A percentile compares a stretch with the other conserved stretches of the same genome.
phyloP scores from a whole-genome alignment of 2,797 vertebrate genomes.

The Galaxias olidus region DNA sequence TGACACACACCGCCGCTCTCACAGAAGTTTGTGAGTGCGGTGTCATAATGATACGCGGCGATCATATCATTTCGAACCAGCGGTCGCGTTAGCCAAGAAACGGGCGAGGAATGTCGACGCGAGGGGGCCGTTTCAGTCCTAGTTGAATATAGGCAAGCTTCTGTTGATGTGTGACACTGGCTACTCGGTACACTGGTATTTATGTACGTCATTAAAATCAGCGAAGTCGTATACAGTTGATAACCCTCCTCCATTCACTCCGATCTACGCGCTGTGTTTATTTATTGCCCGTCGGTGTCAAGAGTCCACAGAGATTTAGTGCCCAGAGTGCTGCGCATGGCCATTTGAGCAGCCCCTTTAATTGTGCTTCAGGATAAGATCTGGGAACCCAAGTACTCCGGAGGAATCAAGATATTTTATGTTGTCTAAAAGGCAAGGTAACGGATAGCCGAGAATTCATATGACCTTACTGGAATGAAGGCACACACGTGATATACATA shows the following conservation, averaged over 20 bases:
- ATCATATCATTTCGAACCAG: too few relatives aligned
- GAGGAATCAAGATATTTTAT: conserved; percentile 26
- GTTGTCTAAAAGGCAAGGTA: conserved; percentile 6
- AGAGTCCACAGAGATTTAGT: conserved; percentile 32
- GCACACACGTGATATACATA: neutral
- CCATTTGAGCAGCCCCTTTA: conserved; percentile 46
- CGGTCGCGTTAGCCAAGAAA: too few relatives aligned
- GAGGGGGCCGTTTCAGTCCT: too few relatives aligned
- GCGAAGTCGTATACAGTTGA: neutral
- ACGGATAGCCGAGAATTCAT: conserved; percentile 4
- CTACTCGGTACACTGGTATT: too few relatives aligned
- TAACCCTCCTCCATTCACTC: neutral
- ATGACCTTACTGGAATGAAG: neutral
- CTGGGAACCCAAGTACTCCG: conserved; percentile 24
- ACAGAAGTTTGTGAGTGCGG: too few relatives aligned
- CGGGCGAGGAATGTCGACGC: too few relatives aligned
- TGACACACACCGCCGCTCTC: too few relatives aligned
- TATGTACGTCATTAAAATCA: too few relatives aligned
- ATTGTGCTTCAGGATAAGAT: conserved; percentile 44
- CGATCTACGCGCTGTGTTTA: conserved; percentile 31
- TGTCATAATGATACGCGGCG: too few relatives aligned
- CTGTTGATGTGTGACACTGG: too few relatives aligned
- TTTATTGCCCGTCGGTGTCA: conserved; percentile 58
- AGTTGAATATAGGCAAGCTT: too few relatives aligned
- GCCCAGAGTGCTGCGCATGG: conserved; percentile 19